phyloP scores from a whole-genome alignment of 1,140 invertebrate species.

The Caenorhabditis inopinata region DNA sequence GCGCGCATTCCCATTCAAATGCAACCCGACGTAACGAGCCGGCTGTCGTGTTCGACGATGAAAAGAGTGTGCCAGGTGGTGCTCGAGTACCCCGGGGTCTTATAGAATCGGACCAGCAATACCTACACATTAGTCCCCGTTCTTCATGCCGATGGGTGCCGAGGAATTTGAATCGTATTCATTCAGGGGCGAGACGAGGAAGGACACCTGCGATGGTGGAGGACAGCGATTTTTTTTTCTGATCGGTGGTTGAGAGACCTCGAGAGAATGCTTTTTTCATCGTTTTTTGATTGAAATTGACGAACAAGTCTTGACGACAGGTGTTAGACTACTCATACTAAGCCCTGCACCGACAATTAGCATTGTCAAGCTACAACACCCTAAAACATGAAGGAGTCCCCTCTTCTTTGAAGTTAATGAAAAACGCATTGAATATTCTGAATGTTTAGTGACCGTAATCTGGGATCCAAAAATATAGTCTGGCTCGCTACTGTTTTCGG shows the following conservation, averaged over 20 bases:
- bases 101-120: not conserved
- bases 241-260: too few species aligned
- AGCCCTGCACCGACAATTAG: too few species aligned
- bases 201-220: not conserved
- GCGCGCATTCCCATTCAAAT: not conserved
- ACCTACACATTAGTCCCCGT: not conserved
- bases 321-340: not conserved
- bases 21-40: constrained; percentile 8
- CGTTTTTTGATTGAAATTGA: not conserved
- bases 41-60: not conserved
- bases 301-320: not conserved
- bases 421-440: too few species aligned
- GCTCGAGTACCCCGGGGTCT: too few species aligned
- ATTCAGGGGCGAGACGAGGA: not conserved
- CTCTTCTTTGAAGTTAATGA: too few species aligned
- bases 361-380: too few species aligned
- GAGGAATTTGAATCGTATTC: not conserved
- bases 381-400: too few species aligned
- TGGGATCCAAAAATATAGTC: too few species aligned
- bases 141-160: too few species aligned
- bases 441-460: too few species aligned
- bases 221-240: not conserved
- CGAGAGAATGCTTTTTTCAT: too few species aligned
- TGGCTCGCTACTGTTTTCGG: too few species aligned
- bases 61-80: not conserved